phyloP scores from a whole-genome alignment of 2,797 vertebrate species.

The Heterohyrax brucei region DNA sequence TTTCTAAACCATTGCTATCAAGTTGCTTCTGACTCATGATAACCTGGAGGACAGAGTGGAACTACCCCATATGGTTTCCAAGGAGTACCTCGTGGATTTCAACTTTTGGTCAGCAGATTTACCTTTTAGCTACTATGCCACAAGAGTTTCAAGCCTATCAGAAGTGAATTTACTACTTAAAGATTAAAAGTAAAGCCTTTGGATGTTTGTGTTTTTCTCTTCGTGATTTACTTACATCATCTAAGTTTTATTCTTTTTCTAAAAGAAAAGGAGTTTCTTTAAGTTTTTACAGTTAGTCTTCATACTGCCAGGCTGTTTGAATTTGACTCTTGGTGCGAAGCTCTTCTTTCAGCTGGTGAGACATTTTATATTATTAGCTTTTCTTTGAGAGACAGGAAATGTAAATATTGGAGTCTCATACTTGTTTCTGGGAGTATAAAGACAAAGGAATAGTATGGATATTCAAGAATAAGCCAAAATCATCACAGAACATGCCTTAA shows the following conservation, averaged over 20 bases:
- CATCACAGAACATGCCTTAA: neutral
- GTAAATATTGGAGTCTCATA: neutral
- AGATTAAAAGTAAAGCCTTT: neutral
- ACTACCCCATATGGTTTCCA: too few relatives aligned
- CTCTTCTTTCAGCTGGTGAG: neutral
- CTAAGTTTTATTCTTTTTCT: conserved; percentile 21
- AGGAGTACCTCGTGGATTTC: too few relatives aligned
- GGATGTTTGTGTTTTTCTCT: conserved; percentile 39
- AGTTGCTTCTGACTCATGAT: too few relatives aligned
- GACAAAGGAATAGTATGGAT: neutral
- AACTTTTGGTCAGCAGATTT: too few relatives aligned
- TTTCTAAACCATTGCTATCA: neutral
- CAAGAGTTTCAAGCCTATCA: conserved; percentile 12
- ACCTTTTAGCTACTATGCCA: too few relatives aligned
- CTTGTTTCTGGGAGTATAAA: neutral
- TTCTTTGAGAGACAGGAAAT: conserved; percentile 35
- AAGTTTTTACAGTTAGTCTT: conserved; percentile 41
- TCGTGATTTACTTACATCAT: neutral
- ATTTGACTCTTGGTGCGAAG: neutral
- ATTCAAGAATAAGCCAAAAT: neutral
- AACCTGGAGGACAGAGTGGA: too few relatives aligned
- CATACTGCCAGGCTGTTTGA: neutral
- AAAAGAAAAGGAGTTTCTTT: neutral
- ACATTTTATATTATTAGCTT: neutral
- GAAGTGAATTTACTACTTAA: neutral